Evolutionary conservation across 1,140 invertebrate species (phyloP).

Genomic region (Tachypleus tridentatus): DNA sequence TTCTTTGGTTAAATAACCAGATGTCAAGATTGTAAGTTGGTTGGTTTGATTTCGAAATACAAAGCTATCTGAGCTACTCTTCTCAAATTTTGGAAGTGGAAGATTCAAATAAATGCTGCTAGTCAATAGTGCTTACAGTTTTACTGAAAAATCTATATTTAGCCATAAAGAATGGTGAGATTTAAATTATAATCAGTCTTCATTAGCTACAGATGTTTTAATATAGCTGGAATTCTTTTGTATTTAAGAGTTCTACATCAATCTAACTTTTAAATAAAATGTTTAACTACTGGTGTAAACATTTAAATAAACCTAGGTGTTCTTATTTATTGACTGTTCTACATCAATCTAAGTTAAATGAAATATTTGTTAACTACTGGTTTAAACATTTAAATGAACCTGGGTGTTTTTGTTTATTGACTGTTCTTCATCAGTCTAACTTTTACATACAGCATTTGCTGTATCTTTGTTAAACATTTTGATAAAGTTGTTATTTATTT

Average conservation of each 20-base stretch:
- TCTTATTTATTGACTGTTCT: too few relatives aligned
- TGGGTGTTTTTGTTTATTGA: not conserved
- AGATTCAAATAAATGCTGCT: too few relatives aligned
- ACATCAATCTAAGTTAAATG: not conserved
- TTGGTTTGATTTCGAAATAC: too few relatives aligned
- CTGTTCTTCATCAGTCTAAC: not conserved
- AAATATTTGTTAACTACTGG: conserved; percentile 9
- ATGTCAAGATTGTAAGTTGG: too few relatives aligned
- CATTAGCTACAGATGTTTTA: conserved; percentile 2
- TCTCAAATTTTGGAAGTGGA: too few relatives aligned
- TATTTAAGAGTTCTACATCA: too few relatives aligned
- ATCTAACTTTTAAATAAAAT: not conserved
- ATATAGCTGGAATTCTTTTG: not conserved
- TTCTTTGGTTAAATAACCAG: too few relatives aligned
- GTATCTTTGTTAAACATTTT: conserved; percentile 11
- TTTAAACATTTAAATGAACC: conserved; percentile 8
- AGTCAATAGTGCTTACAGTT: too few relatives aligned
- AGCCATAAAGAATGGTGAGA: too few relatives aligned
- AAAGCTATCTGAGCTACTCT: too few relatives aligned
- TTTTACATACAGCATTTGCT: conserved; percentile 4
- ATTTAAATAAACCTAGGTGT: conserved; percentile 1
- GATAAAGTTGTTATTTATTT: not conserved
- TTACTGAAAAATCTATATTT: too few relatives aligned
- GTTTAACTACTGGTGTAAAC: conserved; percentile 11
- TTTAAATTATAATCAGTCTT: too few relatives aligned